These are phyloP conservation scores for Nycticryphes semicollaris DNA, from an alignment of 2,113 vertebrate genomes.

Conservation along the genomic window DNA sequence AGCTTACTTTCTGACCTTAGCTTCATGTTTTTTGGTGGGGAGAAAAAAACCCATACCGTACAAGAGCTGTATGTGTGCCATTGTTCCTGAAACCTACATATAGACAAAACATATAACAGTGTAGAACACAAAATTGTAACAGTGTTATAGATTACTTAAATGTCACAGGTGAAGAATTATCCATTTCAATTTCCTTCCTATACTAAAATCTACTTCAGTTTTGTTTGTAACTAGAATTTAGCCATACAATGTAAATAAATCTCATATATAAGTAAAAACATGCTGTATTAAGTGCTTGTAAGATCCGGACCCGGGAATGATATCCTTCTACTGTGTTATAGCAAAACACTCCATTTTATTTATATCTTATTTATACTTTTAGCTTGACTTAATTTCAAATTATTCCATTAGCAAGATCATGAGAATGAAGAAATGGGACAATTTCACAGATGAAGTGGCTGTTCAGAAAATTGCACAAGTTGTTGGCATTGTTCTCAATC, in stretches of 20 bases:
- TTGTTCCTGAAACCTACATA: not conserved
- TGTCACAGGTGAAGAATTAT: not conserved
- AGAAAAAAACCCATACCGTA: rapidly evolving
- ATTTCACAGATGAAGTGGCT: slow-evolving; percentile 21
- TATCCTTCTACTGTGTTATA: not conserved
- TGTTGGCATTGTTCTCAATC: slow-evolving; percentile 21
- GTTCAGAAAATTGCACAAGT: slow-evolving; percentile 18
- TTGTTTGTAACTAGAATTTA: not conserved
- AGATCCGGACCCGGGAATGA: not conserved
- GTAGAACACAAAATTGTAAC: not conserved
- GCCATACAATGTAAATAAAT: not conserved
- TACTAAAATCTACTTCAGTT: not conserved
- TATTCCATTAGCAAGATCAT: not conserved
- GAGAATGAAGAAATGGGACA: not conserved
- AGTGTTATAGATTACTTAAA: not conserved
- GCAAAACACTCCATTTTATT: not conserved
- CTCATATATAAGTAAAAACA: not conserved
- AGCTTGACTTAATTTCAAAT: not conserved
- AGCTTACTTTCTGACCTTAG: not conserved
- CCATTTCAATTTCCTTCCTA: not conserved
- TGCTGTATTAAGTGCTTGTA: not conserved
- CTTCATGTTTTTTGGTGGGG: not conserved
- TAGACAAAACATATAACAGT: not conserved
- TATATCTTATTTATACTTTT: not conserved
- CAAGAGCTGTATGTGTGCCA: not conserved